These are phyloP conservation scores for western clawed frog (Xenopus tropicalis) DNA, from an alignment of 2,113 vertebrate genomes.

Conservation along the genomic window UCB_Xtro_10.0 CM004451.2:82659001-82659500, in stretches of 20 bases:
- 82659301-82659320: conserved; percentile 84
- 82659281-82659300: conserved; percentile 91
- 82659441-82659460: not conserved
- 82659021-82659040: conserved; percentile 97
- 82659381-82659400: conserved; percentile 86
- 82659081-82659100: conserved; percentile 94
- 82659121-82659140: conserved; percentile 87
- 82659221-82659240: conserved; percentile 85
- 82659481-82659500: not conserved
- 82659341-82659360: conserved; percentile 97
- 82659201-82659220: conserved; percentile 90
- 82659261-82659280: conserved; percentile 91
- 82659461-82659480: not conserved
- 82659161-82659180: conserved; percentile 91
- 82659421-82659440: conserved; percentile 57
- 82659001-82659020: conserved; percentile 92
- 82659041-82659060: conserved; percentile 90
- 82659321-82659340: conserved; percentile 93
- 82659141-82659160: conserved; percentile 87
- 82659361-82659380: conserved; percentile 96
- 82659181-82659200: conserved; percentile 95
- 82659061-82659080: conserved; percentile 90
- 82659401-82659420: conserved; percentile 78
- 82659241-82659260: conserved; percentile 91
- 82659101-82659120: conserved; percentile 91